Percentiles rank a stretch among this genome's conserved stretches.
These are phyloP conservation scores for Channa maculata DNA, from an alignment of 2,113 vertebrate genomes.

Conservation along the genomic window DNA sequence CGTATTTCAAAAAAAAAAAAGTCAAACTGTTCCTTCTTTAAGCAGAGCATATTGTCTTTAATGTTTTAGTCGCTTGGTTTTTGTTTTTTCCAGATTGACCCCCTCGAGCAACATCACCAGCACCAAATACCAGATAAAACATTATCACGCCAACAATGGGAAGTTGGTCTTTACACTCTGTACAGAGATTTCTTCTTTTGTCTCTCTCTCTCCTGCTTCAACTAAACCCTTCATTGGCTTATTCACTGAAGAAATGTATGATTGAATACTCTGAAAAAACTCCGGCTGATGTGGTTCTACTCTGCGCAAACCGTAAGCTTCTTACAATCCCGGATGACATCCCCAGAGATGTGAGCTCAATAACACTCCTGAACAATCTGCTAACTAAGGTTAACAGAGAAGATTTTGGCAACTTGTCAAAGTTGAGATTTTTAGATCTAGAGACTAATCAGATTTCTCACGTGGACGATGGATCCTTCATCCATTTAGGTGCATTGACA, in stretches of 20 bases:
- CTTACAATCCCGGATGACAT: constrained; percentile 22
- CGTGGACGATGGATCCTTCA: constrained; percentile 41
- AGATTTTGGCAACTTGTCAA: constrained; percentile 10
- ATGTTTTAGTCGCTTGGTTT: too few species aligned
- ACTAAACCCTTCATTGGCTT: constrained; percentile 10
- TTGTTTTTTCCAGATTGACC: too few species aligned
- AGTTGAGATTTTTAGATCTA: neutral
- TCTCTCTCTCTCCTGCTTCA: constrained; percentile 18
- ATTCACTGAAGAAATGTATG: constrained; percentile 44
- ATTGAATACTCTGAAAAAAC: neutral
- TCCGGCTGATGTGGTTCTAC: neutral
- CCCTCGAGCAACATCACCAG: too few species aligned
- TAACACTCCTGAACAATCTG: neutral
- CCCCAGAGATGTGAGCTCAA: neutral
- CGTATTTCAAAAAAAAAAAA: too few species aligned
- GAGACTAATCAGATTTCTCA: neutral
- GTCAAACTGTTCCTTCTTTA: too few species aligned
- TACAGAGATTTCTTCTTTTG: neutral
- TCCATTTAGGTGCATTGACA: constrained; percentile 10
- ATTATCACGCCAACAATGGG: neutral
- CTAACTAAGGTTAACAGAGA: neutral
- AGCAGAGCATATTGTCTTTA: too few species aligned
- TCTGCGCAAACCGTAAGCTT: neutral
- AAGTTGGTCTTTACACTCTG: neutral
- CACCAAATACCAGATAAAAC: too few species aligned